These are phyloP conservation scores for Bombus waltoni DNA, from an alignment of 1,140 invertebrate species.

Conservation along the genomic window DNA sequence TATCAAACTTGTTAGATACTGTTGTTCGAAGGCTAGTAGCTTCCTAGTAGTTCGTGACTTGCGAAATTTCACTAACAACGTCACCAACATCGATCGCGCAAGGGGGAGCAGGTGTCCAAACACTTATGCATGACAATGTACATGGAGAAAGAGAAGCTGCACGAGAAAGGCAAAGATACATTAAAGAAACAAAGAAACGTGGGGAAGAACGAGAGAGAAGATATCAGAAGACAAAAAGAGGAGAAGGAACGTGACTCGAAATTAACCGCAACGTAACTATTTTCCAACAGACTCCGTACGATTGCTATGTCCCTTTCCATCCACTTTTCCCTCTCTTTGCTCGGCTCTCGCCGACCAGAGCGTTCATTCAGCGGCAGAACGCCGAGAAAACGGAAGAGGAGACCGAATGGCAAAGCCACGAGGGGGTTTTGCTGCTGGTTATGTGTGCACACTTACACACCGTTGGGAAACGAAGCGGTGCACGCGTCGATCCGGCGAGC, in stretches of 20 bases:
- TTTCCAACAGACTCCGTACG: slow-evolving; percentile 48
- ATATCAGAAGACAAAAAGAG: background rate
- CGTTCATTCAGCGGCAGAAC: slow-evolving; percentile 40
- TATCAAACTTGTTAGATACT: no score
- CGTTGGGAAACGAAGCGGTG: slow-evolving; percentile 58
- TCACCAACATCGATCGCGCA: no score
- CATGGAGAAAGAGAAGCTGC: no score
- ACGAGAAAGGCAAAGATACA: background rate
- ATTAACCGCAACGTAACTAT: slow-evolving; percentile 71
- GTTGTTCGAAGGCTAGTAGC: no score
- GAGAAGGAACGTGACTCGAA: slow-evolving; percentile 54
- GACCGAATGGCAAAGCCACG: background rate
- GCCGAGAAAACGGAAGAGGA: slow-evolving; percentile 42
- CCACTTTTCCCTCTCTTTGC: background rate
- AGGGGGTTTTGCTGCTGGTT: slow-evolving; percentile 20
- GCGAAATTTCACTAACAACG: no score
- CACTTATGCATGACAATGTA: no score
- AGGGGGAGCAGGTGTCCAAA: no score
- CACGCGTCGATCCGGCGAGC: slow-evolving; percentile 29
- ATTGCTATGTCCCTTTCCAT: slow-evolving; percentile 17
- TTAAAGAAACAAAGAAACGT: background rate
- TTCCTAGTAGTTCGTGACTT: no score
- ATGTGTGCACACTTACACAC: slow-evolving; percentile 40
- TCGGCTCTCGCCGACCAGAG: background rate
- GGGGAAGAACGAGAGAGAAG: background rate